A percentile compares a stretch with the other conserved stretches of the same genome.
phyloP scores from a whole-genome alignment of 2,888 invertebrate species.

The Troides aeacus region DNA sequence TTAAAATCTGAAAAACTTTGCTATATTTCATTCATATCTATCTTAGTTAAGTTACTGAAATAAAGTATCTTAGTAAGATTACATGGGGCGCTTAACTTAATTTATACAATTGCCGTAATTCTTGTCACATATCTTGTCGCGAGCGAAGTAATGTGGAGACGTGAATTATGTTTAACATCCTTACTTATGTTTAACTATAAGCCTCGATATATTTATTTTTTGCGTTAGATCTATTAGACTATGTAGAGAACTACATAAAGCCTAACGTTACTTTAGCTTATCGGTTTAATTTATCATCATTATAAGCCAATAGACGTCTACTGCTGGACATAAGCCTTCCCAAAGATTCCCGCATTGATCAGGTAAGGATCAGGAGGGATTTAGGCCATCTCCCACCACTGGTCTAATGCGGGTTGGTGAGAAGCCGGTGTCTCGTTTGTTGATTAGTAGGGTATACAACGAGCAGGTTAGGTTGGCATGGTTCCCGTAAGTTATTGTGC shows the following conservation, averaged over 20 bases:
- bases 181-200: not conserved
- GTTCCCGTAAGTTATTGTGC: too few relatives aligned
- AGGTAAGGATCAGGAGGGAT: too few relatives aligned
- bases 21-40: not conserved
- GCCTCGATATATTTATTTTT: not conserved
- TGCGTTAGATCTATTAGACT: not conserved
- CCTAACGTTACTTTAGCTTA: not conserved
- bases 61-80: slow-evolving; percentile 42
- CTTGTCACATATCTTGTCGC: slow-evolving; percentile 61
- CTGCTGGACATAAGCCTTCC: too few relatives aligned
- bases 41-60: slow-evolving; percentile 36
- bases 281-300: too few relatives aligned
- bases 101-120: slow-evolving; percentile 73
- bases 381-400: too few relatives aligned
- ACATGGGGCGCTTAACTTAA: slow-evolving; percentile 74
- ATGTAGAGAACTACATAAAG: not conserved
- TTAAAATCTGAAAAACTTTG: too few relatives aligned
- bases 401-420: too few relatives aligned
- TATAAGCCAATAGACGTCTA: too few relatives aligned
- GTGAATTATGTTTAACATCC: slow-evolving; percentile 58
- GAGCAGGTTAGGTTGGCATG: too few relatives aligned
- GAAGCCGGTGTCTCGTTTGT: too few relatives aligned
- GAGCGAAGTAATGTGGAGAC: slow-evolving; percentile 46
- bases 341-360: too few relatives aligned
- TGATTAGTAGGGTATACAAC: too few relatives aligned